phyloP scores from a whole-genome alignment of 2,888 invertebrate genomes.

The Kryphioiulus occultus region DNA sequence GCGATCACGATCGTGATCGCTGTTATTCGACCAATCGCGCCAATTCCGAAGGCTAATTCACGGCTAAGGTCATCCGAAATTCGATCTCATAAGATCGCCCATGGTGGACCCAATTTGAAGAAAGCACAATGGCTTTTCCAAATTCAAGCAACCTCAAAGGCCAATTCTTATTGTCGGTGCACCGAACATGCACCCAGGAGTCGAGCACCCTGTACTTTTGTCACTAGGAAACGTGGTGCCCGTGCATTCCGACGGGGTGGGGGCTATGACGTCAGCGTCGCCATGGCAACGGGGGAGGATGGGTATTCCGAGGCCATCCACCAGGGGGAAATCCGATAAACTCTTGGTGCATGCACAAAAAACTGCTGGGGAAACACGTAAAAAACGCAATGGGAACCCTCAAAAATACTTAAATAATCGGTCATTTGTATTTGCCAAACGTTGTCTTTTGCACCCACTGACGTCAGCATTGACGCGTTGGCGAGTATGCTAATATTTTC shows the following conservation, averaged over 20 bases:
- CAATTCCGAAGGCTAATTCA: neutral
- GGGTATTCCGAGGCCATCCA: neutral
- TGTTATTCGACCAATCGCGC: neutral
- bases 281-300: neutral
- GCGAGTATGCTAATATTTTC: too few species aligned
- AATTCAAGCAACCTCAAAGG: too few species aligned
- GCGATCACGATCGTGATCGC: neutral
- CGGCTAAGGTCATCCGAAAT: neutral
- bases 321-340: neutral
- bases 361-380: neutral
- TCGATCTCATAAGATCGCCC: neutral
- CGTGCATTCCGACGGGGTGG: neutral
- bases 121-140: too few species aligned
- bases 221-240: neutral
- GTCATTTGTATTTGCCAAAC: too few species aligned
- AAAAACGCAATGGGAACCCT: neutral
- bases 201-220: neutral
- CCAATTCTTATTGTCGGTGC: too few species aligned
- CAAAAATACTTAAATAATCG: too few species aligned
- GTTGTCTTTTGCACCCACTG: too few species aligned
- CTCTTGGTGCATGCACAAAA: neutral
- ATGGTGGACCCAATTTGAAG: neutral
- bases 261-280: neutral
- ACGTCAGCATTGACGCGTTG: too few species aligned
- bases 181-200: too few species aligned